Base-by-base conservation (phyloP, 2,113 vertebrate genomes). In the Toxostoma redivivum region DNA sequence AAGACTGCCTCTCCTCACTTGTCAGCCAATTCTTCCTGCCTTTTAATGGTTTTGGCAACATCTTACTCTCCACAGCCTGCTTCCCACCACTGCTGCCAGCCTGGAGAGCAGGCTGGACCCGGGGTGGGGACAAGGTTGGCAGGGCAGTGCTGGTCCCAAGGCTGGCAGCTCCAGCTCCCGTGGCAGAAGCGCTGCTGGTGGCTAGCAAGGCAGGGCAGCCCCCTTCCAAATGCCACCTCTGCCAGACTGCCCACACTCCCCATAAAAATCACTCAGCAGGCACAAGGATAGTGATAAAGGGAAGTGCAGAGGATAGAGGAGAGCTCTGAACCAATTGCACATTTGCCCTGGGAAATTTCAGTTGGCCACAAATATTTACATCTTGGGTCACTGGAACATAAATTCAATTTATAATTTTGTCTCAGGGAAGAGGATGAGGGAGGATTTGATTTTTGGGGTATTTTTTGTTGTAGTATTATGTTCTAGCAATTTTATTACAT, bases 11-110 rank as follows among this genome's bases (percentile, higher is more conserved):
- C 81, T 91, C 71, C 74, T 93, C 58, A 40, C 62, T 94, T 94
- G 57, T 90, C 86, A 90, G 84, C 78, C 89, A 92, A 58, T 69
- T 90, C 78, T 93, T 94, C 87, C 81, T 96, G 87, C 57, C 73
- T 95, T 92, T 87, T 92, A 94, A 79, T 85, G 62, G 20, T 72
- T 82, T 83, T 97, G 93, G 93, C 78, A 86, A 20, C 62, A 70
- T 80, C 33, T 61, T 66, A 31, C 48, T 53, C 79, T 82, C 65
- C 31, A 61, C 10, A 4, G 66, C 60, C 93, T 28, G 1, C 88
- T 96, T 95, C 87, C 79, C 90, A 95, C 66, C 47, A 19, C 67
- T 90, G 58, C 62, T 95, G 94, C 94, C 81, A 90, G 70, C 48
- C 53, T 61, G 45, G 66, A 89, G 73, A 87, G 31, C 42, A 35